Percentiles rank a stretch among this genome's conserved stretches.
These are phyloP conservation scores for Dolichotis patagonum DNA, from an alignment of 2,113 vertebrate genomes.

Conservation along the genomic window DNA sequence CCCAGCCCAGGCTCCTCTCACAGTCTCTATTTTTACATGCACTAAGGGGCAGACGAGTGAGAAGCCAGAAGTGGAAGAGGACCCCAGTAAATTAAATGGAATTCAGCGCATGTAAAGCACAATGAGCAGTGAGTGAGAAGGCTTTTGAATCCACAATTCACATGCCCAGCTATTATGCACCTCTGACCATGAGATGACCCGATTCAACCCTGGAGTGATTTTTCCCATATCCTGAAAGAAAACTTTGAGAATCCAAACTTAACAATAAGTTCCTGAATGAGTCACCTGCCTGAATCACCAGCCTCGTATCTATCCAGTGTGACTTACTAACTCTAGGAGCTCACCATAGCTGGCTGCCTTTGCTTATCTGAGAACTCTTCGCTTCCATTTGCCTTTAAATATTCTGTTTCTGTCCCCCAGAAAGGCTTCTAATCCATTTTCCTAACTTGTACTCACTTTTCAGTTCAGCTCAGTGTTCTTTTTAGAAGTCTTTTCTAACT, in stretches of 20 bases:
- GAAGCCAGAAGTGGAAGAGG: not conserved
- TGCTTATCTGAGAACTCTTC: not conserved
- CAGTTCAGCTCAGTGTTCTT: not conserved
- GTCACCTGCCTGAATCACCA: not conserved
- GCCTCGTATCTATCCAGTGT: not conserved
- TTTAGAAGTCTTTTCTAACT: not conserved
- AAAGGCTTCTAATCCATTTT: not conserved
- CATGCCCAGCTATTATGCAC: not conserved
- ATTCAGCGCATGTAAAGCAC: not conserved
- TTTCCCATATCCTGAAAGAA: not conserved
- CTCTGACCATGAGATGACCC: not conserved
- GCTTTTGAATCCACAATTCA: not conserved
- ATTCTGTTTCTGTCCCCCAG: not conserved
- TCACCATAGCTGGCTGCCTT: not conserved
- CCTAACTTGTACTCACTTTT: not conserved
- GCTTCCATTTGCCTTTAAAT: not conserved
- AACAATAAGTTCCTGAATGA: not conserved
- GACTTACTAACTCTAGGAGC: not conserved
- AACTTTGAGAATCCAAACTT: not conserved
- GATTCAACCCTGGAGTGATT: not conserved
- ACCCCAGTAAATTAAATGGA: not conserved
- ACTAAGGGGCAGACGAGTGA: fast-evolving
- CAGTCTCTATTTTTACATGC: not conserved
- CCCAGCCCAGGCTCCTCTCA: not conserved
- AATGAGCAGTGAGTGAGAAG: not conserved